phyloP scores from a whole-genome alignment of 2,888 invertebrate genomes.

The Drosophila testacea region DNA sequence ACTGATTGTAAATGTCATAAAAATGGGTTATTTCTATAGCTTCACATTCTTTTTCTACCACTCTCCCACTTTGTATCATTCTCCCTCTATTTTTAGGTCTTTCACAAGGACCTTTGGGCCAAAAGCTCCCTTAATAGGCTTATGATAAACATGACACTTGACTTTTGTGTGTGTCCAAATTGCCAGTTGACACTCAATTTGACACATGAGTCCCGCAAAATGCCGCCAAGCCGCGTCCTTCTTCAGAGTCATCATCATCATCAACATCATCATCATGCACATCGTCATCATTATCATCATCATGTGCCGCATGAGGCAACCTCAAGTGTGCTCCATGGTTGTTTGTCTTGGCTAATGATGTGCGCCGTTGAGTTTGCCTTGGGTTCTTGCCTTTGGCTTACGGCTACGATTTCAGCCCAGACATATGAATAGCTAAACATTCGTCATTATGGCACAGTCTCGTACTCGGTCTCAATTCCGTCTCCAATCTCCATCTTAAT shows the following conservation, averaged over 20 bases:
- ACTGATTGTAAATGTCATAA: slow-evolving; percentile 61
- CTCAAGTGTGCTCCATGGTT: slow-evolving; percentile 82
- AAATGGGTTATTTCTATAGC: slow-evolving; percentile 76
- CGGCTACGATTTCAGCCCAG: slow-evolving; percentile 61
- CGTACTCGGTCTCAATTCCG: neutral
- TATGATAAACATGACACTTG: slow-evolving; percentile 84
- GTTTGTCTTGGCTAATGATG: slow-evolving; percentile 77
- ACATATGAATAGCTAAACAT: slow-evolving; percentile 74
- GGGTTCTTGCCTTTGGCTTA: slow-evolving; percentile 24
- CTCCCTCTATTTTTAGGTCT: neutral
- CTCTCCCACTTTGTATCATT: neutral
- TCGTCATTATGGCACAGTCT: slow-evolving; percentile 70
- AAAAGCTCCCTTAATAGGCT: slow-evolving; percentile 83
- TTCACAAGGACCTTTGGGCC: slow-evolving; percentile 37
- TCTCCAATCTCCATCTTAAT: neutral
- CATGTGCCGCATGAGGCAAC: slow-evolving; percentile 54
- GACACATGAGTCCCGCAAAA: slow-evolving; percentile 77
- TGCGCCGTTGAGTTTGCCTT: slow-evolving; percentile 55
- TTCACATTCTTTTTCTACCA: slow-evolving; percentile 35
- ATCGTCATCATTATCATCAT: slow-evolving; percentile 27
- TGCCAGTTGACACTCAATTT: slow-evolving; percentile 85
- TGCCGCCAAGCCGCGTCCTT: slow-evolving; percentile 45
- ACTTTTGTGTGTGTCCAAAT: slow-evolving; percentile 73
- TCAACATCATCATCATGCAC: slow-evolving; percentile 10
- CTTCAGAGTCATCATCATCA: slow-evolving; percentile 9